These are phyloP conservation scores for Rattus norvegicus DNA, from an alignment of 2,113 vertebrate species.

Conservation along the genomic window GRCr8 NC_086038.1:42242501-42243000, in stretches of 20 bases:
- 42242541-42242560: conserved; percentile 88
- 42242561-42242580: conserved; percentile 84
- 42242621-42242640: conserved; percentile 89
- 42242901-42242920: conserved; percentile 46
- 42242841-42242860: conserved; percentile 90
- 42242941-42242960: conserved; percentile 97
- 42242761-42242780: conserved; percentile 56
- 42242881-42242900: conserved; percentile 61
- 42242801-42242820: conserved; percentile 86
- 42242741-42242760: conserved; percentile 89
- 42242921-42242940: conserved; percentile 79
- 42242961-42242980: conserved; percentile 95
- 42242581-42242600: conserved; percentile 82
- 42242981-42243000: conserved; percentile 94
- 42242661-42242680: conserved; percentile 91
- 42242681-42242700: conserved; percentile 91
- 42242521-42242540: conserved; percentile 88
- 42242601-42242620: conserved; percentile 89
- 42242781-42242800: conserved; percentile 81
- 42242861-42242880: conserved; percentile 88
- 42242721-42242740: conserved; percentile 95
- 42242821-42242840: conserved; percentile 90
- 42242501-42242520: conserved; percentile 82
- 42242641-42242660: conserved; percentile 93
- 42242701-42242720: conserved; percentile 90